phyloP scores from a whole-genome alignment of 2,888 invertebrate genomes.

The Acrobeloides nanus region DNA sequence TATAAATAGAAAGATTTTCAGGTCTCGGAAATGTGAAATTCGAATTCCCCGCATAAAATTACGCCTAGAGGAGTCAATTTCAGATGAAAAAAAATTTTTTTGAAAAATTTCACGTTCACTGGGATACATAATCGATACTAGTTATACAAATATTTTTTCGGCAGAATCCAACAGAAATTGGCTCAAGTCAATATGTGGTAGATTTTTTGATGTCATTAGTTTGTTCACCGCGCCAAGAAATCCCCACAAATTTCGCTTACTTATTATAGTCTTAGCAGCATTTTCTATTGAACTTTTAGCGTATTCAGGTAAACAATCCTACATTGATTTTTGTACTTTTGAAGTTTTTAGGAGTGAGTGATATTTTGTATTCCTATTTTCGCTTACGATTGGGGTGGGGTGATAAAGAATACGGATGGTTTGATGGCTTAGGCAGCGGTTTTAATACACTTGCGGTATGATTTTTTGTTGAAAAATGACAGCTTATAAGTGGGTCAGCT shows the following conservation, averaged over 20 bases:
- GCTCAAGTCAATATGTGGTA: too few relatives aligned
- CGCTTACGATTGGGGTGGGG: constrained; percentile 41
- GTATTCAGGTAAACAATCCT: constrained; percentile 3
- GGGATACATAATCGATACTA: neutral
- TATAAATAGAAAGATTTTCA: too few relatives aligned
- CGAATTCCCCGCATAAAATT: too few relatives aligned
- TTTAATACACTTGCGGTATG: constrained; percentile 34
- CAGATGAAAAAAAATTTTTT: neutral
- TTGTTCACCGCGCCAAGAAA: constrained; percentile 11
- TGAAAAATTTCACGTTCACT: neutral
- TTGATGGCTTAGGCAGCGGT: constrained; percentile 39
- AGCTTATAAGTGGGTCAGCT: too few relatives aligned
- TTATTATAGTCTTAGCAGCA: constrained; percentile 32
- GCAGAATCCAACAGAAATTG: too few relatives aligned
- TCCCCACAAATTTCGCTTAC: constrained; percentile 6
- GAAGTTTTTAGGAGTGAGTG: constrained; percentile 23
- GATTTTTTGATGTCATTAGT: constrained; percentile 18
- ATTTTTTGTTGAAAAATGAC: too few relatives aligned
- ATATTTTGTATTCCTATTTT: constrained; percentile 45
- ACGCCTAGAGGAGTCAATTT: too few relatives aligned
- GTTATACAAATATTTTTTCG: too few relatives aligned
- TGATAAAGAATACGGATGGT: constrained; percentile 48
- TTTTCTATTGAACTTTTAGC: constrained; percentile 35
- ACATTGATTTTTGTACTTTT: neutral
- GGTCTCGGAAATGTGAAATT: too few relatives aligned